Evolutionary conservation across 1,140 invertebrate species (phyloP), one percentile per base, ranked within the genome.

Genomic region (Episyrphus balteatus): DNA sequence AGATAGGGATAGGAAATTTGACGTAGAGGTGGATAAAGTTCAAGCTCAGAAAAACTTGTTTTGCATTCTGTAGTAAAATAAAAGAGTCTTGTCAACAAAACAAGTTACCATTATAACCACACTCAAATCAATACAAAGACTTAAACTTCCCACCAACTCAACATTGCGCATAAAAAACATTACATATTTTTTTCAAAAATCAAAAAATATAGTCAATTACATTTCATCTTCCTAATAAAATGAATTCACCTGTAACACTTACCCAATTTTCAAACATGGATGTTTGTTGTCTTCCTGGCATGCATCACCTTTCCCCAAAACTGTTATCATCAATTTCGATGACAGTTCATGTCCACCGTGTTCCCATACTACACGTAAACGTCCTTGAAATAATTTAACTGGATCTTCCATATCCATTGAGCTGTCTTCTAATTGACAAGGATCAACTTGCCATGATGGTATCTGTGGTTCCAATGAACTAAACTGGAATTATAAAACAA

Each of bases 271-370:
- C 8, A 68, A 34, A 39, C 66, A 68, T 41, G 67, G 62, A 46
- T 64, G 60, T 46, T 55, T 66, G 19, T 39, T 56, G 37, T 19
- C 51, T 43, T 59, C 54, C 47, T 57, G 59, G 41, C 66, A 68
- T 44, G 62, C 58, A 43, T 66, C 59, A 11, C 62, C 62, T 44
- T 66, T 66, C 17, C 65, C 62, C 49, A 68, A 48, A 10, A 56
- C 65, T 0, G 66, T 68, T 32, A 68, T 51, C 57, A 66, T 62
- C n/a, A 68, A 53, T 52, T 66, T 66, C 13, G 61, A 64, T n/a
- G 56, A 49, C 6, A 65, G 46, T 3, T 56, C 18, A 14, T 68
- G 53, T 38, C 52, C 42, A 6, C 50, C 54, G 18, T 67, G 66
- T 30, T 66, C 61, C 65, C 65, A 68, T 13, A 66, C 55, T 9